Evolutionary conservation across 2,113 vertebrate genomes (phyloP), one percentile per base, ranked within the genome.

Genomic region (Gopherus evgoodei): DNA sequence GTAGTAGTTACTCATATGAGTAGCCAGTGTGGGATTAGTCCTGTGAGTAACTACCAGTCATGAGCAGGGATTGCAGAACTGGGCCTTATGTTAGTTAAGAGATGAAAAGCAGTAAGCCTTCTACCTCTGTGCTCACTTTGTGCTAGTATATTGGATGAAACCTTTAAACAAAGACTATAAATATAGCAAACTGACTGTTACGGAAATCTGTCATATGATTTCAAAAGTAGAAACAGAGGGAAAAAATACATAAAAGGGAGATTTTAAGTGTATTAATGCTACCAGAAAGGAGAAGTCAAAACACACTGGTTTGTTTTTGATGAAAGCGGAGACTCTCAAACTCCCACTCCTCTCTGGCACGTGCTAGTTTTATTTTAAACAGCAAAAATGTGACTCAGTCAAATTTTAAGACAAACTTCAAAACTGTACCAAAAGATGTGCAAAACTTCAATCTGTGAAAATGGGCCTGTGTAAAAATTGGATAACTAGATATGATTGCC

Each of bases 11-110:
- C 29, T 89, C 78, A 83, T 35, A 65, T 38, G 44, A 95, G 27
- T 59, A 93, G 22, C 29, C 78, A 97, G 87, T 53, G 92, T 59
- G 86, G 57, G n/a, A 54, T 90, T 75, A 96, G 95, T 96, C 94
- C 93, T 95, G 91, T 97, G 38, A 75, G 69, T 38, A 97, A 97
- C 96, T 93, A 93, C 54, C 57, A 81, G 44, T 62, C 57, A 13
- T 62, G 83, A 88, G 79, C 35, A 75, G 69, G 19, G 29, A 87
- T 83, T 97, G 91, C 92, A 93, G 94, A 94, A 94, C 62, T 57
- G 3, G 50, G 50, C 75, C 38, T 5, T 44, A 42, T 59, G 56
- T 42, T 91, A n/a, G 35, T 62, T 78, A 79, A 22, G 59, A 29
- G 31, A 6, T 35, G 31, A 65, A 65, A 65, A 65, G 59, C 31